Conservation (phyloP, 2,888 invertebrate genomes). For the Tenodera sinensis region DNA sequence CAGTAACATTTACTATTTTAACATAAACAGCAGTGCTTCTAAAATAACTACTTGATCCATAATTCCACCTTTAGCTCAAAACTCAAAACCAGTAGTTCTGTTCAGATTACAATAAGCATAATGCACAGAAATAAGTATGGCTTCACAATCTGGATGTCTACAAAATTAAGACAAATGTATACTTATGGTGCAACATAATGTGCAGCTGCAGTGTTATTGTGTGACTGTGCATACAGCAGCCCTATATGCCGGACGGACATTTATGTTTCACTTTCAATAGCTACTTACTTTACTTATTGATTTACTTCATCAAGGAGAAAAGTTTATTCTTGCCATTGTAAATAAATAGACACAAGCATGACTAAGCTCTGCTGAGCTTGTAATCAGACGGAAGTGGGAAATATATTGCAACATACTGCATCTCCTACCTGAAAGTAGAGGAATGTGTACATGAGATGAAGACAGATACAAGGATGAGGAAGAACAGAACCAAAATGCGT, state of each 20-base stretch:
- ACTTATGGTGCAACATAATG: background rate
- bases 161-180: background rate
- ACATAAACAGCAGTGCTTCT: background rate
- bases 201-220: background rate
- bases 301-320: background rate
- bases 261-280: background rate
- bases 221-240: background rate
- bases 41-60: background rate
- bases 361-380: background rate
- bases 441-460: background rate
- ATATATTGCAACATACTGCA: background rate
- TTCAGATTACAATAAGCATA: background rate
- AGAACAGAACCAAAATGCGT: background rate
- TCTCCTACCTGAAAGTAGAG: background rate
- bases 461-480: background rate
- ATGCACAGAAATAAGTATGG: background rate
- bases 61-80: background rate
- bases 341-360: background rate
- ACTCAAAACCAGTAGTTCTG: background rate
- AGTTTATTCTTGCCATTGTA: background rate
- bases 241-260: background rate
- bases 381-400: background rate
- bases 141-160: background rate
- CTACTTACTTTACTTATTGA: background rate
- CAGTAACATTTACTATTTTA: too few species aligned